Evolutionary conservation across 2,113 vertebrate genomes (phyloP).

Genomic region (Brachyistius frenatus): DNA sequence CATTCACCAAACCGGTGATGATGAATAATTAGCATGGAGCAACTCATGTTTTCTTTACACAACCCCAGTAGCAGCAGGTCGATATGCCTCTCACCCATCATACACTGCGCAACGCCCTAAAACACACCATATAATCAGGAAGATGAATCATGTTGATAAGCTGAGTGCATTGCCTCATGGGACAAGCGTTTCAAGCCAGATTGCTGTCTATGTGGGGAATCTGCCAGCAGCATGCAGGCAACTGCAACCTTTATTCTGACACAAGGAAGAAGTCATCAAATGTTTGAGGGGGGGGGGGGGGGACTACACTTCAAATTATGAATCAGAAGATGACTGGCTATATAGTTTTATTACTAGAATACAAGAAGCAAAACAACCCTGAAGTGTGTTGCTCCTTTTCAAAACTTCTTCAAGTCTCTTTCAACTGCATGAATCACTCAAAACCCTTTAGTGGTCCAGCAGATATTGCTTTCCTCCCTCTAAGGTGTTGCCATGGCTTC

Average conservation of each 20-base stretch:
- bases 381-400: no score
- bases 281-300: background rate
- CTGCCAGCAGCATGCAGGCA: conserved; percentile 29
- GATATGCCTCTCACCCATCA: conserved; percentile 29
- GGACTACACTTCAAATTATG: background rate
- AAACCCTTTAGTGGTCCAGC: conserved; percentile 13
- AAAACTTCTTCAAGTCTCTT: background rate
- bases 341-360: background rate
- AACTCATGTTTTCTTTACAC: background rate
- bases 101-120: conserved; percentile 26
- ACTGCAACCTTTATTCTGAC: conserved; percentile 13
- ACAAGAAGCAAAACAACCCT: background rate
- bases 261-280: conserved; percentile 20
- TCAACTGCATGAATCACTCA: conserved; percentile 1
- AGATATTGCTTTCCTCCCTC: background rate
- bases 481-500: conserved; percentile 57
- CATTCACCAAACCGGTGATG: background rate
- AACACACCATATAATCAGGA: conserved; percentile 49
- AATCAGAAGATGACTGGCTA: background rate
- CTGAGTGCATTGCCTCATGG: conserved; percentile 53
- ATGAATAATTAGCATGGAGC: background rate
- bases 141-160: conserved; percentile 71
- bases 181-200: conserved; percentile 40
- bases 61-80: conserved; percentile 31
- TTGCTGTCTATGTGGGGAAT: conserved; percentile 29